Evolutionary conservation across 2,113 vertebrate genomes (phyloP).

Genomic region (Rhinichthys klamathensis): DNA sequence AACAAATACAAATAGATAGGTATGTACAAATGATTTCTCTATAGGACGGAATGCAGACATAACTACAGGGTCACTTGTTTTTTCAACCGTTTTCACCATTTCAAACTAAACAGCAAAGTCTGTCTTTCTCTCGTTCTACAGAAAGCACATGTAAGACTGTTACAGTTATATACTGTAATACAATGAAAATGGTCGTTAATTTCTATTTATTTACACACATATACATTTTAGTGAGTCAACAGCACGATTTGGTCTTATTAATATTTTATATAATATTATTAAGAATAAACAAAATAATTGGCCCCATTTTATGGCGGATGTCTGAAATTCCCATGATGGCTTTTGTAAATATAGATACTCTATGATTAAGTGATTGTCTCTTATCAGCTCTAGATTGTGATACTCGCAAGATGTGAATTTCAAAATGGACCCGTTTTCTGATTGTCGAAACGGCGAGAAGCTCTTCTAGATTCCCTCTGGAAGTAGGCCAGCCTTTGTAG

Average conservation of each 20-base stretch:
- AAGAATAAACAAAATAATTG: conserved; percentile 39
- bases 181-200: conserved; percentile 64
- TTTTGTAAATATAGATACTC: conserved; percentile 51
- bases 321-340: conserved; percentile 8
- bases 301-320: conserved; percentile 26
- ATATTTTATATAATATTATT: conserved; percentile 51
- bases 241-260: conserved; percentile 43
- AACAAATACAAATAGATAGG: conserved; percentile 76
- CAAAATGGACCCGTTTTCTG: neutral
- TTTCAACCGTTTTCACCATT: neutral
- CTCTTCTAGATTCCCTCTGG: neutral
- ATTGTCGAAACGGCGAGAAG: neutral
- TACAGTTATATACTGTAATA: conserved; percentile 57
- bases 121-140: conserved; percentile 59
- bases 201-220: conserved; percentile 80
- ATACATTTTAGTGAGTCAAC: conserved; percentile 70
- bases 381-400: conserved; percentile 28
- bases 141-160: conserved; percentile 51
- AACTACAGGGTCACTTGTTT: conserved; percentile 1
- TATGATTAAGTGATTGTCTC: conserved; percentile 22
- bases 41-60: conserved; percentile 21
- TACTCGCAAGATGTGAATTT: neutral
- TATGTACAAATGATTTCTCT: conserved; percentile 71
- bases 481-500: neutral
- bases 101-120: conserved; percentile 38